Conservation (phyloP, 2,888 invertebrate genomes). For the Dolichomitus sp. region DNA sequence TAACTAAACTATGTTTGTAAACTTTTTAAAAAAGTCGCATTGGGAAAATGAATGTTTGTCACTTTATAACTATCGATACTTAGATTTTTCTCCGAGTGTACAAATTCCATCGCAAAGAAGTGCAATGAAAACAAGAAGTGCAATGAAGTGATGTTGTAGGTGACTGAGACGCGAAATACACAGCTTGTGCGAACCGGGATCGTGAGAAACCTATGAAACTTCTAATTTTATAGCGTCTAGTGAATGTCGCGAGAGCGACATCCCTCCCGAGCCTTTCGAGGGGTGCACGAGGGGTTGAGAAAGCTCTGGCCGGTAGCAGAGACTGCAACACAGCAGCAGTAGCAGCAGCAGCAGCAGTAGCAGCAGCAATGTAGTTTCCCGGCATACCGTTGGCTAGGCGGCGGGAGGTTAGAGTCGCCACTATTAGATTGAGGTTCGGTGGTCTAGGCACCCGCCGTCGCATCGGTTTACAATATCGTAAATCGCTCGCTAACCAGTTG, state of each 20-base stretch:
- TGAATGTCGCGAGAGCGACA: conserved; percentile 46
- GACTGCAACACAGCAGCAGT: conserved; percentile 31
- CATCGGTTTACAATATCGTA: conserved; percentile 86
- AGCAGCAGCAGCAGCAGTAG: conserved; percentile 65
- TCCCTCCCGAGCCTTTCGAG: conserved; percentile 31
- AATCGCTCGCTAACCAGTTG: conserved; percentile 85
- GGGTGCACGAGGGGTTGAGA: conserved; percentile 28
- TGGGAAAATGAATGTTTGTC: too few relatives aligned
- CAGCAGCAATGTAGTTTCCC: conserved; percentile 74
- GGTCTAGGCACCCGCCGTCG: conserved; percentile 80
- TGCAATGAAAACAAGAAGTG: not conserved
- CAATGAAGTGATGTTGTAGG: not conserved
- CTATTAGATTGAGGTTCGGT: conserved; percentile 83
- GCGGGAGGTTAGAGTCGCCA: conserved; percentile 79
- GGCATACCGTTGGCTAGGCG: conserved; percentile 68
- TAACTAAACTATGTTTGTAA: too few relatives aligned
- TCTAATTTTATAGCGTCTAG: conserved; percentile 4
- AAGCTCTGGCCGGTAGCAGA: conserved; percentile 67
- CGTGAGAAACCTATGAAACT: not conserved
- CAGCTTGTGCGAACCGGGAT: not conserved
- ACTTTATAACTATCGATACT: too few relatives aligned
- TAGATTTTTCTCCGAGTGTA: not conserved
- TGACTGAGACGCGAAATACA: not conserved
- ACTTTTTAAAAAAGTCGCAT: too few relatives aligned
- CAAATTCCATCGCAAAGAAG: not conserved